phyloP scores from a whole-genome alignment of 2,797 vertebrate genomes.

The Coccyzus lansbergi region DNA sequence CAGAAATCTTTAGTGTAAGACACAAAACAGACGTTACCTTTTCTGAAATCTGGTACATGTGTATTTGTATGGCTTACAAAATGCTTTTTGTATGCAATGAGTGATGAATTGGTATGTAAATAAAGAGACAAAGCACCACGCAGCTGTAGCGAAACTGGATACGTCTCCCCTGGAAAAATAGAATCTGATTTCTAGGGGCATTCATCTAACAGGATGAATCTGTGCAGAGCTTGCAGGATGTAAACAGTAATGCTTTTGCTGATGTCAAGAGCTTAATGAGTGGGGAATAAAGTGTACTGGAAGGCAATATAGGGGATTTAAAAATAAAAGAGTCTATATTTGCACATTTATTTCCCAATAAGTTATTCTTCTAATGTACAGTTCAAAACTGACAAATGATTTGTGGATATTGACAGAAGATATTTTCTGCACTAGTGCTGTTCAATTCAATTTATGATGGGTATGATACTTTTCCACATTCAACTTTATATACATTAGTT shows the following conservation, averaged over 20 bases:
- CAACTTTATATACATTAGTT: not conserved
- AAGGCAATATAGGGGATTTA: not conserved
- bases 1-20: not conserved
- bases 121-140: slow-evolving; percentile 11
- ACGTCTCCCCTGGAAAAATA: slow-evolving; percentile 7
- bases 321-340: not conserved
- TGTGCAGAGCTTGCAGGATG: slow-evolving; percentile 26
- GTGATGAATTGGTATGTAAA: slow-evolving; percentile 15
- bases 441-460: not conserved
- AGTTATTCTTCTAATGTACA: not conserved
- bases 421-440: not conserved
- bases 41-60: not conserved
- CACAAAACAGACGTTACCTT: not conserved
- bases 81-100: not conserved
- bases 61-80: not conserved
- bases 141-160: slow-evolving; percentile 28
- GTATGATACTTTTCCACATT: not conserved
- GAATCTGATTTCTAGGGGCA: slow-evolving; percentile 15
- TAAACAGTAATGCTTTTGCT: slow-evolving; percentile 8
- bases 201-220: slow-evolving; percentile 32
- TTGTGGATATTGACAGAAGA: not conserved
- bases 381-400: not conserved
- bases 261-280: not conserved
- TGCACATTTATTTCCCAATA: not conserved
- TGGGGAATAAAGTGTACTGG: not conserved